These are phyloP conservation scores for Gobionotothen gibberifrons DNA, from an alignment of 2,797 vertebrate species.

Conservation along the genomic window DNA sequence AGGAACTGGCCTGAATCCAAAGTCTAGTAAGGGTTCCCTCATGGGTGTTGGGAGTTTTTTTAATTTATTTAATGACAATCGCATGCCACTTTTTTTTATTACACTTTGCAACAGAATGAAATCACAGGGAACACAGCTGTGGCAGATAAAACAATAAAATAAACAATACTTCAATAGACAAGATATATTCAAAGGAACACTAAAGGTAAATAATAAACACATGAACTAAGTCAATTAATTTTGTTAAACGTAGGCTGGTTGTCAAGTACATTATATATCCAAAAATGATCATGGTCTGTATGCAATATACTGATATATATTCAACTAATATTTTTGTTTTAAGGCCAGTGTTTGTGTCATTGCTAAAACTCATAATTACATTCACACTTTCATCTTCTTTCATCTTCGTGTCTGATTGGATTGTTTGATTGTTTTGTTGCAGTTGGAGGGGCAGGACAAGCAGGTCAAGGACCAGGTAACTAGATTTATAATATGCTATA, in stretches of 20 bases:
- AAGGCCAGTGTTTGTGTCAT: neutral
- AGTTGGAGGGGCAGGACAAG: conserved; percentile 69
- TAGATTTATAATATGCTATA: neutral
- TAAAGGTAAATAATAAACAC: neutral
- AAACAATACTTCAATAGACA: neutral
- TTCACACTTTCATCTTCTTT: neutral
- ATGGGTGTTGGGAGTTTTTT: neutral
- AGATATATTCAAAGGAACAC: neutral
- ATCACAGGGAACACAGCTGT: neutral
- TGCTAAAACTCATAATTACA: neutral
- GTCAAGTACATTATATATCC: neutral
- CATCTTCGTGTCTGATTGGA: conserved; percentile 16
- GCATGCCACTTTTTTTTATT: neutral
- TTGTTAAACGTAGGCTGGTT: neutral
- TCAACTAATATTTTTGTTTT: neutral
- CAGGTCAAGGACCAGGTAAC: conserved; percentile 60
- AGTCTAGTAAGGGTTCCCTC: conserved; percentile 85
- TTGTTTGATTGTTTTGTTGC: conserved; percentile 24
- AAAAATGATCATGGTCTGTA: neutral
- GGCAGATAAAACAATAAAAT: neutral
- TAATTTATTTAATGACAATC: neutral
- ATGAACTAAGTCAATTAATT: neutral
- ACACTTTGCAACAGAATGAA: neutral
- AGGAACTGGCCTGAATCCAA: conserved; percentile 89
- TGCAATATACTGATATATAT: neutral